phyloP scores from a whole-genome alignment of 2,113 vertebrate species.

The Leucopternis melanops region DNA sequence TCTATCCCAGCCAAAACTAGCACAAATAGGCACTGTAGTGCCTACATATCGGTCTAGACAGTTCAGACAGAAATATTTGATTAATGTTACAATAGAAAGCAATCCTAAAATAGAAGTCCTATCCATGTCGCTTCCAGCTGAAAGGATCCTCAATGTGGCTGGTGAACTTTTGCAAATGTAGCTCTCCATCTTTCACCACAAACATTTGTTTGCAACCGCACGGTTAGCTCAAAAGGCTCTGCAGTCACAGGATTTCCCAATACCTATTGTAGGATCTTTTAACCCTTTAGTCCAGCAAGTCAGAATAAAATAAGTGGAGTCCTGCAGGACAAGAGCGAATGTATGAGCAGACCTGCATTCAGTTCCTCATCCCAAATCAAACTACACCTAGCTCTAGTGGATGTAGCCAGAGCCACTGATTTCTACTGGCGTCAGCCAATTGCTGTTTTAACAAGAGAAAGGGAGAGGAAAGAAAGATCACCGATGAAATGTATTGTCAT shows the following conservation, averaged over 20 bases:
- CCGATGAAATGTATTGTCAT: background rate
- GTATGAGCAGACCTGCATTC: background rate
- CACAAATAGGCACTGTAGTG: background rate
- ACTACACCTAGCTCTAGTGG: background rate
- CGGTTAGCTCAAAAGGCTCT: background rate
- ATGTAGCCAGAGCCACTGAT: background rate
- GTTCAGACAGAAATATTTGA: background rate
- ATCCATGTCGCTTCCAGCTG: background rate
- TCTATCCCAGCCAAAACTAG: background rate
- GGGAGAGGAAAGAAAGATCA: background rate
- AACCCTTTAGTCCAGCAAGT: background rate
- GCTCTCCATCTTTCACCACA: background rate
- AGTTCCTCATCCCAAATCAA: background rate
- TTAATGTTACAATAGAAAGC: background rate
- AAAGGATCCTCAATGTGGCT: background rate
- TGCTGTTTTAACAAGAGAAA: background rate
- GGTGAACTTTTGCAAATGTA: background rate
- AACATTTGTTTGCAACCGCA: background rate
- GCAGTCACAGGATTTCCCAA: background rate
- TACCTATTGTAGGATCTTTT: background rate
- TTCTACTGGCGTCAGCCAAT: background rate
- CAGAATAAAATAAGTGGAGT: background rate
- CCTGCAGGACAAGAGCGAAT: background rate
- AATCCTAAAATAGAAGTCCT: background rate
- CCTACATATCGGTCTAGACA: background rate